Evolutionary conservation across 2,113 vertebrate genomes (phyloP), one percentile per base, ranked within the genome.

Genomic region (Larimichthys crocea): DNA sequence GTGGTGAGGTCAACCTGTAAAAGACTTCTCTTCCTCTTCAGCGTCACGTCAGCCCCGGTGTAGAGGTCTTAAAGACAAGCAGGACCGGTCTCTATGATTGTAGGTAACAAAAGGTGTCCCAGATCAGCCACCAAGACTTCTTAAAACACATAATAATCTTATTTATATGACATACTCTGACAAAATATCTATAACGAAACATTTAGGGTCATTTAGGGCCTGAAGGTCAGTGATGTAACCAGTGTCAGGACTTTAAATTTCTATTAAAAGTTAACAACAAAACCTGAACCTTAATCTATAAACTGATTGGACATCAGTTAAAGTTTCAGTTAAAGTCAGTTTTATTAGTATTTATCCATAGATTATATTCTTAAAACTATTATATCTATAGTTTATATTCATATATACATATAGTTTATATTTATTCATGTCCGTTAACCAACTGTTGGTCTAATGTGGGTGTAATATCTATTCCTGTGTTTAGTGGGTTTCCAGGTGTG

Each of bases 401-500:
- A 1, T 31, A 6, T 31, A 31, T 31, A 31, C 0, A 1, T 40
- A 40, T 40, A 29, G 5, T 56, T 48, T n/a, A n/a, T 16, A 22
- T 22, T 11, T 42, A n/a, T 49, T 26, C 9, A n/a, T 16, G 2
- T 35, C 20, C 57, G 24, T 35, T 11, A 56, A 64, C 19, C 4
- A 16, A 2, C 3, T 24, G 40, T n/a, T 22, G 24, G 16, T 29
- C 24, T 40, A 50, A 31, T 26, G 16, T 24, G 4, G n/a, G 66
- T 12, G 8, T 16, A 63, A 63, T 63, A 11, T 10, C 46, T 0
- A 12, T 11, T 46, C 29, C 1, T 55, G 56, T 77, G 49, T 79
- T 59, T 49, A 17, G 3, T 40, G 15, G 15, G 24, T 50, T 10
- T 44, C 49, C 83, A 86, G 78, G 83, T 88, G 67, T 40, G 50